Conservation (phyloP, 2,888 invertebrate species). For the Clepsis dumicolana region DNA sequence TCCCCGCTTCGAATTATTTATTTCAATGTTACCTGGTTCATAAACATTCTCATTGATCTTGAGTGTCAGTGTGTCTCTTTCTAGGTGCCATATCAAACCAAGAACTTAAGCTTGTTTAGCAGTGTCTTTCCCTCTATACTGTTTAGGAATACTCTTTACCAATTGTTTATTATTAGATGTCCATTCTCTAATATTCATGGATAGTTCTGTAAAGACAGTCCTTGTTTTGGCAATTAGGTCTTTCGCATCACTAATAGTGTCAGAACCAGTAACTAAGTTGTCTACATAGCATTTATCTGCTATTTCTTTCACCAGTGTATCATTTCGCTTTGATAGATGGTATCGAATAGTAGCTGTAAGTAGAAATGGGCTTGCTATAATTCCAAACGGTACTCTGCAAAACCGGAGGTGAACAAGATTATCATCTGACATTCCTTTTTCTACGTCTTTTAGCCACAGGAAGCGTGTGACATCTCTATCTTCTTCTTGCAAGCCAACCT, state of each 20-base stretch:
- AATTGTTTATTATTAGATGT: slow-evolving; percentile 3
- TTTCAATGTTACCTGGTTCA: neutral
- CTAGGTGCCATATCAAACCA: no score
- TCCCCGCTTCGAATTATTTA: neutral
- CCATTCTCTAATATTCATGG: slow-evolving; percentile 17
- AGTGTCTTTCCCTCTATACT: neutral
- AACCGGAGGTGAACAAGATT: slow-evolving; percentile 36
- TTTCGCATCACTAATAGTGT: neutral
- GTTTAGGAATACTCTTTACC: neutral
- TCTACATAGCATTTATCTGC: slow-evolving; percentile 44
- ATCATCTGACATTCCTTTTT: neutral
- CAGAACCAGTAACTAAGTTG: slow-evolving; percentile 23
- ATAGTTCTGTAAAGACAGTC: neutral
- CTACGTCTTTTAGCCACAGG: neutral
- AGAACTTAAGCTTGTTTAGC: no score
- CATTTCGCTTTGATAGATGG: slow-evolving; percentile 27
- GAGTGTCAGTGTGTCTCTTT: no score
- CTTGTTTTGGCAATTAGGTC: neutral
- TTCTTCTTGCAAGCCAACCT: neutral
- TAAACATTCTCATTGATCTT: no score
- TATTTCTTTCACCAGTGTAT: slow-evolving; percentile 7
- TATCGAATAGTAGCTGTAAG: slow-evolving; percentile 44
- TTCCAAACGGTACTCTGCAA: slow-evolving; percentile 43
- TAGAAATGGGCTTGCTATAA: slow-evolving; percentile 47
- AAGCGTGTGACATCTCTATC: neutral